Percentiles rank a stretch among this genome's conserved stretches.
Conservation (phyloP, 2,113 vertebrate species). For the Ivindomyrus marchei region DNA sequence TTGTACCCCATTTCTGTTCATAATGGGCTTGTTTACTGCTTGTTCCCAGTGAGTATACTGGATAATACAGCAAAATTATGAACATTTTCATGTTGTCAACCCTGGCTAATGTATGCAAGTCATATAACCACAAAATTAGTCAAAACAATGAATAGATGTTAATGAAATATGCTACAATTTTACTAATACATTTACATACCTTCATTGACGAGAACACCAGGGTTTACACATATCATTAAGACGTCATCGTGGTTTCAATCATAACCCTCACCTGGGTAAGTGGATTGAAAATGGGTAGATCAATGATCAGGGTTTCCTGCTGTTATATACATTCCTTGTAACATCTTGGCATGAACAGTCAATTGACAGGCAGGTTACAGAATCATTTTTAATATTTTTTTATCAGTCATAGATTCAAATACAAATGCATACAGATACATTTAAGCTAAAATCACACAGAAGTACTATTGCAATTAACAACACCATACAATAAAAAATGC, state of each 20-base stretch:
- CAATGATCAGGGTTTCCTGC: background rate
- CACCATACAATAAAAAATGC: conserved; percentile 56
- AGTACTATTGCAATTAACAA: conserved; percentile 58
- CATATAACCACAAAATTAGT: background rate
- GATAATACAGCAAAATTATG: background rate
- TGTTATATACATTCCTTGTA: background rate
- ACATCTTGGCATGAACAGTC: background rate
- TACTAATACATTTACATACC: background rate
- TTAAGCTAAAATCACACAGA: conserved; percentile 60
- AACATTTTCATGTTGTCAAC: background rate
- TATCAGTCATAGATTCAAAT: conserved; percentile 55
- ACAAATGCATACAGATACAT: conserved; percentile 62
- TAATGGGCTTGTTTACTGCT: background rate
- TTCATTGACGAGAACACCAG: background rate
- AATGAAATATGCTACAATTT: background rate
- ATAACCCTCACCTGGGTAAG: background rate
- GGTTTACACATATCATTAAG: background rate
- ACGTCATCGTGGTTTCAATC: background rate
- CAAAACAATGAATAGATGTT: background rate
- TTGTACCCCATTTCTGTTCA: background rate
- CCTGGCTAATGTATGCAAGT: background rate
- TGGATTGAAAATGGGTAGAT: background rate
- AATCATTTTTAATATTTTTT: conserved; percentile 50
- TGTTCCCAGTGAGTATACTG: background rate
- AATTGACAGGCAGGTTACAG: conserved; percentile 14